These are phyloP conservation scores for Esox masquinongy DNA, from an alignment of 2,797 vertebrate species.

Conservation along the genomic window DNA sequence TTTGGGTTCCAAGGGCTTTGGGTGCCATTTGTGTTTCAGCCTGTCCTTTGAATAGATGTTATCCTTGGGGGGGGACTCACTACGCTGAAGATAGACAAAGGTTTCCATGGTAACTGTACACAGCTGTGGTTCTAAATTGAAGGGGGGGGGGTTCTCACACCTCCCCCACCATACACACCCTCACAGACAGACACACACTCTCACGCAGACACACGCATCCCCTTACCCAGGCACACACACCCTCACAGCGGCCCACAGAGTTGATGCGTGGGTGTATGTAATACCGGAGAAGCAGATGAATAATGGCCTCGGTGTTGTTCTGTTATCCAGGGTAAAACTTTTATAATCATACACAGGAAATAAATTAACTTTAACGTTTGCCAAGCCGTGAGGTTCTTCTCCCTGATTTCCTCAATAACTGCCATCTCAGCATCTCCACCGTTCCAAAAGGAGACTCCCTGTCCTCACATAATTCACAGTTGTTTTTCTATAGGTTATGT, in stretches of 20 bases:
- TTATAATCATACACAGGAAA: constrained; percentile 37
- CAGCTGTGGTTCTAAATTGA: constrained; percentile 49
- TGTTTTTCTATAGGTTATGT: too few species aligned
- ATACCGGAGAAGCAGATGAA: constrained; percentile 39
- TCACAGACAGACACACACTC: background rate
- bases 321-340: constrained; percentile 36
- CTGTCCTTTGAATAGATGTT: constrained; percentile 1
- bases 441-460: background rate
- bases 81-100: constrained; percentile 66
- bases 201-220: background rate
- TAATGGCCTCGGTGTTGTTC: constrained; percentile 35
- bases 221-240: too few species aligned
- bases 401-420: background rate
- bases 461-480: background rate
- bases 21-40: background rate
- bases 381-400: background rate
- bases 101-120: constrained; percentile 75
- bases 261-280: constrained; percentile 56
- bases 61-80: constrained; percentile 13
- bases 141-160: background rate
- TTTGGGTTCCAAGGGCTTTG: background rate
- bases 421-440: background rate
- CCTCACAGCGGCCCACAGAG: constrained; percentile 15
- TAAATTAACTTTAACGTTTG: background rate
- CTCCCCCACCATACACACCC: constrained; percentile 7